Evolutionary conservation across 2,797 vertebrate genomes (phyloP).

Genomic region (Muscicapa striata): DNA sequence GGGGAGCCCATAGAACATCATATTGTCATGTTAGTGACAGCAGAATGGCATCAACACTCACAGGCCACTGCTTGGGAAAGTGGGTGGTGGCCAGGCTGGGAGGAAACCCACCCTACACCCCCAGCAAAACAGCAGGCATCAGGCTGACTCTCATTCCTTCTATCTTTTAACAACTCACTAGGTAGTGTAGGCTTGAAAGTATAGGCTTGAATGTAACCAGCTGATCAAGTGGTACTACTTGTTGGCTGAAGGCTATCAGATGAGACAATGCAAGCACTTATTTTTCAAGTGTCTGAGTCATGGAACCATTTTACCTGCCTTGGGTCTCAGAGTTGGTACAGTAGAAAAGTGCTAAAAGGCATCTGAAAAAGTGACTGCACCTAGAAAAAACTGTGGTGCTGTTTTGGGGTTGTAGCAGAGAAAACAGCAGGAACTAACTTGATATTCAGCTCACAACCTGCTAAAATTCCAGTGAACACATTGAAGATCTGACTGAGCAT

Average conservation of each 20-base stretch:
- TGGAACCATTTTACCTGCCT: background rate
- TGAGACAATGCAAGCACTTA: background rate
- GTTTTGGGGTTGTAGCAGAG: background rate
- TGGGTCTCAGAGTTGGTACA: background rate
- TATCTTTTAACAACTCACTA: background rate
- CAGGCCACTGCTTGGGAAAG: fast-evolving
- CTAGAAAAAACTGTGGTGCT: background rate
- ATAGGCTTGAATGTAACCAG: background rate
- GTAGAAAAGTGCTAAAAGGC: background rate
- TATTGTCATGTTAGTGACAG: background rate
- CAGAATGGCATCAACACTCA: background rate
- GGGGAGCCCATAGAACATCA: background rate
- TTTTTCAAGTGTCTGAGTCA: background rate
- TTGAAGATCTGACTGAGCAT: background rate
- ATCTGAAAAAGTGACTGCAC: background rate
- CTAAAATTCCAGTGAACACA: background rate
- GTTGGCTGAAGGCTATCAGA: background rate
- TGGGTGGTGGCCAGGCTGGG: fast-evolving
- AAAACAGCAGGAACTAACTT: background rate
- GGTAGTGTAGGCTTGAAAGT: background rate
- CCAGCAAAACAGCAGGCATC: background rate
- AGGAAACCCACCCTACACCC: background rate
- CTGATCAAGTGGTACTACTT: background rate
- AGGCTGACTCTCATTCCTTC: background rate
- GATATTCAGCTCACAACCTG: background rate